Evolutionary conservation across 2,797 vertebrate genomes (phyloP), one percentile per base, ranked within the genome.

Genomic region (Sebastiscus albofasciatus): DNA sequence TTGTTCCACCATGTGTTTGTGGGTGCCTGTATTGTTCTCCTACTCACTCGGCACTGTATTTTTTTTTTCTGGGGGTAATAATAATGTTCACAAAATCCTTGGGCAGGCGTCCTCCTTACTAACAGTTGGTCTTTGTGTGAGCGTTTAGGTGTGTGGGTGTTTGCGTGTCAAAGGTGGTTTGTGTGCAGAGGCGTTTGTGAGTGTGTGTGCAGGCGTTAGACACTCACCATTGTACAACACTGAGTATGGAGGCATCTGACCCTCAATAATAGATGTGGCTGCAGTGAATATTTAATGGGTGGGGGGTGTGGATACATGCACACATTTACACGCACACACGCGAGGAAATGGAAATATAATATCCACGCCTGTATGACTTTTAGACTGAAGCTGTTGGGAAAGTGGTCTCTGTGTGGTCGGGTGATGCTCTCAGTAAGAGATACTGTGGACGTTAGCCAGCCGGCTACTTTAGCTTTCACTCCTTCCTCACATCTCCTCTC

Each of bases 221-320:
- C 85, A 83, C 90, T 91, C 86, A 71, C 86, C 60, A 83, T 93
- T 91, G 93, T 94, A 89, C 88, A 86, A 91, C 88, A 91, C 90
- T 60, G 82, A 92, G 90, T 86, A 90, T 82, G 71, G 88, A 88
- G 83, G 93, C 92, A 91, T 86, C 91, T 92, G 89, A 93, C 93
- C 90, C 93, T 95, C 90, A 95, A 95, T 96, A 94, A 95, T 96
- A 92, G 88, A 96, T 92, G 92, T 89, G 89, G 68, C 73, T 77
- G 86, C 86, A 82, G 91, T 96, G 92, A 96, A 95, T 96, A 94
- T 96, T 96, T 94, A 94, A 96, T 93, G 77, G 77, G 64, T 31
- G 79, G 82, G 65, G 86, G 77, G 79, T 75, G 82, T 71, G 75
- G 82, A 89, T 76, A 66, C 79, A 75, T 75, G 73, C 76, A 74